Base-by-base conservation (phyloP, 2,888 invertebrate species). In the Bimastos eiseni region DNA sequence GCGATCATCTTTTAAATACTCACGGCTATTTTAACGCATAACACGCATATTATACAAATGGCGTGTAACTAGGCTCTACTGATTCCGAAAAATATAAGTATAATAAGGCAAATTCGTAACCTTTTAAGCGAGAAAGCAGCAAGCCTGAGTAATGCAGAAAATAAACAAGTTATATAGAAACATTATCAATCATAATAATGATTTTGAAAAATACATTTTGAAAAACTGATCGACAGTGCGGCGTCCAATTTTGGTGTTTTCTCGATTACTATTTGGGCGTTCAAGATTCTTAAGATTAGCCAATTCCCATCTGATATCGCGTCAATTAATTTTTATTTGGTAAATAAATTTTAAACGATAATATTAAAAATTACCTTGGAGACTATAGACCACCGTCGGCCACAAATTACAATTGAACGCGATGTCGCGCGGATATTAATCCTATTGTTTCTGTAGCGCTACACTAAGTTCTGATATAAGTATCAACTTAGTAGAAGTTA, bases 301-400 rank as follows among this genome's bases (percentile, higher is more conserved):
- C 70, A 5, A 70, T n/a, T 30, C 70, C n/a, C 4, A 5, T 49
- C 49, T 49, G 21, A 19, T 21, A 6, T 8, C 17, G n/a, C n/a
- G 6, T n/a, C 30, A n/a, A n/a, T 1, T 70, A 70, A n/a, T n/a
- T 49, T 49, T 3, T 70, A 8, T 70, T 70, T n/a, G 30, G 2
- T 70, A 30, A 70, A 70, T 70, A n/a, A n/a, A n/a, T 30, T 6
- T 1, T 6, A n/a, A n/a, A 70, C 11, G 30, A 70, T 70, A 11
- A 8, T 70, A n/a, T 70, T 70, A n/a, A 70, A 6, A 70, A 70
- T 70, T 70, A 70, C 70, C 70, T 70, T 70, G 70, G 70, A 70
- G 70, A 70, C 70, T 70, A 70, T n/a, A 70, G 70, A 70, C 70
- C n/a, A 70, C 70, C 70, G 70, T 70, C 70, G 70, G 70, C 70